These are phyloP conservation scores for Euthynnus affinis DNA, from an alignment of 2,797 vertebrate genomes.

Conservation along the genomic window DNA sequence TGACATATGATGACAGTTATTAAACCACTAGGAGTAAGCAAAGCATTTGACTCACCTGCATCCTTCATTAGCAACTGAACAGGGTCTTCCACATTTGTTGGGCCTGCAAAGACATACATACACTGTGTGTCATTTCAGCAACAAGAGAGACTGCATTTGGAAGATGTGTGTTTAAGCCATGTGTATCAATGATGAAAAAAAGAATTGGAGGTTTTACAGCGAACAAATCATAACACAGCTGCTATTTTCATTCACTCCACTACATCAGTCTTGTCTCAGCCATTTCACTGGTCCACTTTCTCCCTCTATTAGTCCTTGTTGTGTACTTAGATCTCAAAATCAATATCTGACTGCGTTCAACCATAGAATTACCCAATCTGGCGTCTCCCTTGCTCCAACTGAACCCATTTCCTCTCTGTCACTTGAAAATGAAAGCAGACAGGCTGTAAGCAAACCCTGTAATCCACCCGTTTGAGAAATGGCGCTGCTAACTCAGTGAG, in stretches of 20 bases:
- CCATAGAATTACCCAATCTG: slow-evolving; percentile 65
- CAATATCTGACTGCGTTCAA: slow-evolving; percentile 61
- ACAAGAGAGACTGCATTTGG: background rate
- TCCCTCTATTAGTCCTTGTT: slow-evolving; percentile 30
- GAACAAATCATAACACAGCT: background rate
- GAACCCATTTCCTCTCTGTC: slow-evolving; percentile 65
- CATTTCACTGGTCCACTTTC: slow-evolving; percentile 22
- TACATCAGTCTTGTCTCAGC: slow-evolving; percentile 19
- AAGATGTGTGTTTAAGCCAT: background rate
- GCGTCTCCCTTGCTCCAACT: slow-evolving; percentile 42
- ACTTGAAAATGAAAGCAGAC: slow-evolving; percentile 50
- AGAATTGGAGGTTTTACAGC: background rate
- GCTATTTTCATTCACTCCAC: background rate
- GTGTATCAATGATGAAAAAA: background rate
- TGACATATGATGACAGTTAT: background rate
- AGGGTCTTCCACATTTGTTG: slow-evolving; percentile 90
- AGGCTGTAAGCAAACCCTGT: slow-evolving; percentile 30
- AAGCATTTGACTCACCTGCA: slow-evolving; percentile 87
- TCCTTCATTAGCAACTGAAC: slow-evolving; percentile 95
- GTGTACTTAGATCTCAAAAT: slow-evolving; percentile 55
- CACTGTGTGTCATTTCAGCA: background rate
- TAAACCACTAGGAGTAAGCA: background rate
- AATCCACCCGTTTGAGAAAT: slow-evolving; percentile 31
- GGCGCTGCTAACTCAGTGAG: slow-evolving; percentile 32
- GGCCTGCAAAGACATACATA: slow-evolving; percentile 84